Percentiles rank a stretch among this genome's conserved stretches.
These are phyloP conservation scores for Zelleria hepariella DNA, from an alignment of 2,888 invertebrate genomes.

Conservation along the genomic window DNA sequence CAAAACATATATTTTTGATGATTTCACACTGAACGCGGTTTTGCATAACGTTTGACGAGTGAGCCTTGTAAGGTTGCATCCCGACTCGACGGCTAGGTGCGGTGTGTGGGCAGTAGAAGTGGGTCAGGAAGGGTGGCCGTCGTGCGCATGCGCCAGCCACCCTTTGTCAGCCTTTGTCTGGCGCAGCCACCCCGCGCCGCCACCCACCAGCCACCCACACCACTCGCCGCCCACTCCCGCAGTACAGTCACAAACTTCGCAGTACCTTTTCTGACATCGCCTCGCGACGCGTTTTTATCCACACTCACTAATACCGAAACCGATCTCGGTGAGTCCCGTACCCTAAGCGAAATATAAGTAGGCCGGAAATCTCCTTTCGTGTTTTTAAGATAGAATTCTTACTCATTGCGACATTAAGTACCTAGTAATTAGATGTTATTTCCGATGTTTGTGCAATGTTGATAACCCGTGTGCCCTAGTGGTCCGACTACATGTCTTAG, in stretches of 20 bases:
- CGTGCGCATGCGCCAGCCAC: conserved; percentile 14
- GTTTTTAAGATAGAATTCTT: conserved; percentile 16
- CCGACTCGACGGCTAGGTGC: conserved; percentile 32
- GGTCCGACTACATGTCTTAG: conserved; percentile 27
- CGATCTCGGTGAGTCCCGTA: conserved; percentile 43
- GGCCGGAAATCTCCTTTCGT: neutral
- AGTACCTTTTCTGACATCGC: conserved; percentile 27
- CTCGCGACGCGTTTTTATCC: conserved; percentile 6
- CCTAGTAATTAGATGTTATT: conserved; percentile 46
- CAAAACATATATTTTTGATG: no score
- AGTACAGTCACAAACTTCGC: conserved; percentile 20
- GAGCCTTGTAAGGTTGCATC: neutral
- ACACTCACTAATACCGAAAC: conserved; percentile 8
- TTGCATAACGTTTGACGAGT: no score
- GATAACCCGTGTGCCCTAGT: conserved; percentile 31
- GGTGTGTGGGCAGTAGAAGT: conserved; percentile 24
- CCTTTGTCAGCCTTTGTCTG: conserved; percentile 20
- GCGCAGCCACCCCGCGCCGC: conserved; percentile 9
- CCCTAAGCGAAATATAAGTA: neutral
- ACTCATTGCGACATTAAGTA: conserved; percentile 31
- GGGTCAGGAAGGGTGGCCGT: conserved; percentile 18
- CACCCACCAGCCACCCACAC: neutral
- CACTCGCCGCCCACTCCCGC: conserved; percentile 15
- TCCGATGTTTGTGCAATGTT: conserved; percentile 21
- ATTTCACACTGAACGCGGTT: no score